A percentile compares a stretch with the other conserved stretches of the same genome.
Conservation (phyloP, 2,888 invertebrate species). For the Tipula lateralis region DNA sequence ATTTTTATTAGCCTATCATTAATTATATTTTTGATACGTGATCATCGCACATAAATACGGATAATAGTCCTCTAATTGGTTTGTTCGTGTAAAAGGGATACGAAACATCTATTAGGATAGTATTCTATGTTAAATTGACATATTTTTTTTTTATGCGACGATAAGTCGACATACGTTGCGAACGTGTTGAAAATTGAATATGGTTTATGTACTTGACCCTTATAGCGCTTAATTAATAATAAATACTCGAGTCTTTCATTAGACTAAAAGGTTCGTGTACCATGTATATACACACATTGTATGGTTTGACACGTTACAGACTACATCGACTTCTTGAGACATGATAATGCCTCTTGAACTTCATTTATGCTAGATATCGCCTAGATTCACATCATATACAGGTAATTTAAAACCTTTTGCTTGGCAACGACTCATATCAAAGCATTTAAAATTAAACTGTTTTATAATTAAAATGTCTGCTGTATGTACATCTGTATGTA, state of each 20-base stretch:
- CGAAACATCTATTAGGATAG: not conserved
- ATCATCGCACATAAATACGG: not conserved
- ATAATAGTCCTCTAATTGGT: not conserved
- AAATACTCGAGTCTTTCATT: not conserved
- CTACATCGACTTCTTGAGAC: not conserved
- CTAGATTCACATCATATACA: not conserved
- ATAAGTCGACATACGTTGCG: not conserved
- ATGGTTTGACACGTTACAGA: too few relatives aligned
- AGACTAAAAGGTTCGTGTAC: not conserved
- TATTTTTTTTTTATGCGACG: not conserved
- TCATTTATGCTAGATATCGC: not conserved
- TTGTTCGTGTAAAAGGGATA: not conserved
- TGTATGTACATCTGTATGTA: not conserved
- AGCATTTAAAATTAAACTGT: not conserved
- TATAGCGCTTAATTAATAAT: not conserved
- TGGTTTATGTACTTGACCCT: not conserved
- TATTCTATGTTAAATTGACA: not conserved
- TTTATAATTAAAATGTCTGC: not conserved
- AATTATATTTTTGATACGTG: slow-evolving; percentile 11
- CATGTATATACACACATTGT: too few relatives aligned
- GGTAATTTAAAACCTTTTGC: not conserved
- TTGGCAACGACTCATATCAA: not conserved
- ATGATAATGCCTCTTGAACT: not conserved
- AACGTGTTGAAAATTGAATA: not conserved
- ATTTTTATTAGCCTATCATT: not conserved